These are phyloP conservation scores for Capitella teleta DNA, from an alignment of 1,140 invertebrate species.

Conservation along the genomic window DNA sequence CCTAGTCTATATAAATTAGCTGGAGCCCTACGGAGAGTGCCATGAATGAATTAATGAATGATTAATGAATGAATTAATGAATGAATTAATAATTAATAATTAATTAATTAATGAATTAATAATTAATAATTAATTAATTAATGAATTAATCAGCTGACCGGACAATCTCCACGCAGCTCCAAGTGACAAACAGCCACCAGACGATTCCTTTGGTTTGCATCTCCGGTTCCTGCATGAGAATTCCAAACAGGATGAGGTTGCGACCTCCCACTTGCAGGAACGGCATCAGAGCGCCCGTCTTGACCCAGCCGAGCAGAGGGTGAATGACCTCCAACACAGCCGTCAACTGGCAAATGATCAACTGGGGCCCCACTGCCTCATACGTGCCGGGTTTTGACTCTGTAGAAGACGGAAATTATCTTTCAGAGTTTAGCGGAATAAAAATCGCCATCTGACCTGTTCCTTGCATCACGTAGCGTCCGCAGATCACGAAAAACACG, in stretches of 20 bases:
- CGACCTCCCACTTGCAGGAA: conserved; percentile 54
- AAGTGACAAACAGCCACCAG: conserved; percentile 74
- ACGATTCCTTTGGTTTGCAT: conserved; percentile 77
- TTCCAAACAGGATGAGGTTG: conserved; percentile 65
- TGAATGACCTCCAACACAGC: conserved; percentile 81
- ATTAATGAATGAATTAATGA: too few species aligned
- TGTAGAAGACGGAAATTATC: conserved; percentile 25
- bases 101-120: too few species aligned
- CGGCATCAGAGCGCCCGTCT: conserved; percentile 51
- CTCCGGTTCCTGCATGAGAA: conserved; percentile 70
- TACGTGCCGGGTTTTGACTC: conserved; percentile 64
- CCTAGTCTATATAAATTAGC: too few species aligned
- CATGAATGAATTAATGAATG: too few species aligned
- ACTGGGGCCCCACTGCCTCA: conserved; percentile 59
- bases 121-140: too few species aligned
- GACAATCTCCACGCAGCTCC: conserved; percentile 68
- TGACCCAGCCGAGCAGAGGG: conserved; percentile 77
- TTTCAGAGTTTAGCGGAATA: too few species aligned
- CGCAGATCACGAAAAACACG: too few species aligned
- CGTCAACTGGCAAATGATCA: conserved; percentile 71
- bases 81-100: too few species aligned
- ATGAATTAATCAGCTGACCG: too few species aligned
- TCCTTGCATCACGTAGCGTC: too few species aligned
- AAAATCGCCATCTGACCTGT: too few species aligned
- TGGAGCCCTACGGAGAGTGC: too few species aligned